phyloP scores from a whole-genome alignment of 2,888 invertebrate species.

The Amitus sp. region DNA sequence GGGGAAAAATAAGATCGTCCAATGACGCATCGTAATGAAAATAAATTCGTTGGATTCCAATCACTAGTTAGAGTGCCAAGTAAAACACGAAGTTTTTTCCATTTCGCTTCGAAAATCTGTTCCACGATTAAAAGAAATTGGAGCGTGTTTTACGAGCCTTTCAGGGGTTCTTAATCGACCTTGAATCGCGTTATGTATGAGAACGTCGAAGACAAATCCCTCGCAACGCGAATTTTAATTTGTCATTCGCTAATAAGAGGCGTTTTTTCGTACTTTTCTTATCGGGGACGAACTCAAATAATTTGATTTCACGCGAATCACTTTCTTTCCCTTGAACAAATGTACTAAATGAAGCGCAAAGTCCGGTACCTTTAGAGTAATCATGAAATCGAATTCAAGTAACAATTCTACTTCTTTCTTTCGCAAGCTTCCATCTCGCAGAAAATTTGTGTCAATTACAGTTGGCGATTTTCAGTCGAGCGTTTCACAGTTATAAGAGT shows the following conservation, averaged over 20 bases:
- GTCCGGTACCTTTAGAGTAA: slow-evolving; percentile 22
- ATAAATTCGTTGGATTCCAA: slow-evolving; percentile 16
- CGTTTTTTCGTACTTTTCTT: slow-evolving; percentile 1
- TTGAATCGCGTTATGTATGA: slow-evolving; percentile 4
- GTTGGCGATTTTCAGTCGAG: slow-evolving; percentile 30
- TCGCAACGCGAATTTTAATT: too few species aligned
- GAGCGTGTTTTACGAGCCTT: slow-evolving; percentile 21
- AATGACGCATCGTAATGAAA: too few species aligned
- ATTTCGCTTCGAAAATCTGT: slow-evolving; percentile 14
- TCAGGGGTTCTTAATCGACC: slow-evolving; percentile 11
- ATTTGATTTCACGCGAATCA: slow-evolving; percentile 28
- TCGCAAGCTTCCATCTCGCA: slow-evolving; percentile 36
- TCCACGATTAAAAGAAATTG: slow-evolving; percentile 25
- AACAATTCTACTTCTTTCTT: slow-evolving; percentile 37
- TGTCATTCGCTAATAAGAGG: slow-evolving; percentile 11
- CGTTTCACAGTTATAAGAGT: slow-evolving; percentile 33
- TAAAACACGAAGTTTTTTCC: slow-evolving; percentile 19
- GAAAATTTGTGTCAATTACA: slow-evolving; percentile 32
- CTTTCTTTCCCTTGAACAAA: slow-evolving; percentile 14
- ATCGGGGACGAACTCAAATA: too few species aligned
- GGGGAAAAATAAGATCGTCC: not conserved
- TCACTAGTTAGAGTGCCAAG: slow-evolving; percentile 7
- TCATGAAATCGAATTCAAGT: slow-evolving; percentile 33
- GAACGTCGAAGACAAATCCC: not conserved
- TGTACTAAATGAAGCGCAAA: too few species aligned